A percentile compares a stretch with the other conserved stretches of the same genome.
Conservation (phyloP, 2,888 invertebrate genomes). For the Hololepta plana region DNA sequence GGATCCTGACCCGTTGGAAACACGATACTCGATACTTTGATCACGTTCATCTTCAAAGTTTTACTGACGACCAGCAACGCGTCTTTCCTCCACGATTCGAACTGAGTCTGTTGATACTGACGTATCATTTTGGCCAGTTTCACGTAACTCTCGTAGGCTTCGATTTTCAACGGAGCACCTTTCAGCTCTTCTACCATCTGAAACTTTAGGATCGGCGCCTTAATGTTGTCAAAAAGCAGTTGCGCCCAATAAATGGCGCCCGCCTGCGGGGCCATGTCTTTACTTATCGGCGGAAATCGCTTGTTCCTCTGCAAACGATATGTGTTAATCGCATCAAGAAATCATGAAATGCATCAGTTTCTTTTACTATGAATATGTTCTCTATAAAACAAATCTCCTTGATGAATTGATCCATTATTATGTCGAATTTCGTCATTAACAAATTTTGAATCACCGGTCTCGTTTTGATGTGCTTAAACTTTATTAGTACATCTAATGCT, state of each 20-base stretch:
- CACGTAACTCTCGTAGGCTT: constrained; percentile 64
- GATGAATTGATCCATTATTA: constrained; percentile 67
- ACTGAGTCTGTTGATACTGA: constrained; percentile 54
- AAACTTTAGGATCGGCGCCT: constrained; percentile 62
- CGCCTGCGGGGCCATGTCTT: constrained; percentile 63
- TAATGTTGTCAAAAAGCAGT: constrained; percentile 59
- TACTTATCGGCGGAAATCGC: constrained; percentile 50
- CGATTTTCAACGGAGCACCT: constrained; percentile 51
- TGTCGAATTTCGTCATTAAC: constrained; percentile 65
- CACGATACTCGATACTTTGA: constrained; percentile 28
- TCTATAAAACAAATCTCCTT: constrained; percentile 62
- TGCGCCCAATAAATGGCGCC: constrained; percentile 79
- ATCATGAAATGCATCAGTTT: too few relatives aligned
- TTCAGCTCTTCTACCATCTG: constrained; percentile 58
- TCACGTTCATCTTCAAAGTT: constrained; percentile 49
- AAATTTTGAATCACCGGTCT: constrained; percentile 53
- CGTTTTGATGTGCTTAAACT: constrained; percentile 64
- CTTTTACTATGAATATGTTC: too few relatives aligned
- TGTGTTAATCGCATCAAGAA: too few relatives aligned
- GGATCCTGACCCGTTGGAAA: constrained; percentile 1
- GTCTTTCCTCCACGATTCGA: constrained; percentile 47
- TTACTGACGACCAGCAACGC: constrained; percentile 45
- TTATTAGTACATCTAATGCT: constrained; percentile 60
- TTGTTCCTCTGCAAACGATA: constrained; percentile 33
- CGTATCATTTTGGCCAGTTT: constrained; percentile 56